These are phyloP conservation scores for Ypsolopha scabrella DNA, from an alignment of 2,888 invertebrate genomes.

Conservation along the genomic window DNA sequence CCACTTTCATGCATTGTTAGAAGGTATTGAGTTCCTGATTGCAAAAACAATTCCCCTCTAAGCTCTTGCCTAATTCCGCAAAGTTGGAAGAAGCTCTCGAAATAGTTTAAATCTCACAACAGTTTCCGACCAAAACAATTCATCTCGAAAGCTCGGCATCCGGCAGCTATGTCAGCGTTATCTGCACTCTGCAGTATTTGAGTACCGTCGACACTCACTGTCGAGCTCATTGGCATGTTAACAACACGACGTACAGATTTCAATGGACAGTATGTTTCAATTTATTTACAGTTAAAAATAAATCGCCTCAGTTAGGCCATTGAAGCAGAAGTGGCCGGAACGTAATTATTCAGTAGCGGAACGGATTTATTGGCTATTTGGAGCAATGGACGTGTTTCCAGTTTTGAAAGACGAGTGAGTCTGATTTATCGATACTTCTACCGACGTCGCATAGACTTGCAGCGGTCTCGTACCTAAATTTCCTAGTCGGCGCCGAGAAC, in stretches of 20 bases:
- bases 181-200: conserved; percentile 34
- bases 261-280: conserved; percentile 1
- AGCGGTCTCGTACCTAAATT: conserved; percentile 3
- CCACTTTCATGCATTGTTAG: neutral
- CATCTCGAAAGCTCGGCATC: conserved; percentile 1
- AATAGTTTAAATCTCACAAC: neutral
- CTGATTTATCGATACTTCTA: conserved; percentile 1
- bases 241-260: neutral
- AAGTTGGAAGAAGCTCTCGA: neutral
- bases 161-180: conserved; percentile 20
- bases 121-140: neutral
- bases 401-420: conserved; percentile 1
- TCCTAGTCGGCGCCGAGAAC: conserved; percentile 29
- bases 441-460: neutral
- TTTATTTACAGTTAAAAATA: conserved; percentile 1
- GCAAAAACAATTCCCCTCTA: neutral
- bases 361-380: conserved; percentile 5
- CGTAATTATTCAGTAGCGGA: conserved; percentile 6
- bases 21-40: conserved; percentile 1
- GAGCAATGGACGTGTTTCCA: neutral
- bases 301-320: neutral
- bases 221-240: neutral
- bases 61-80: neutral
- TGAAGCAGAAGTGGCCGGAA: neutral
- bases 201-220: conserved; percentile 24